A percentile compares a stretch with the other conserved stretches of the same genome.
phyloP scores from a whole-genome alignment of 2,797 vertebrate genomes.

The Spondyliosoma cantharus region DNA sequence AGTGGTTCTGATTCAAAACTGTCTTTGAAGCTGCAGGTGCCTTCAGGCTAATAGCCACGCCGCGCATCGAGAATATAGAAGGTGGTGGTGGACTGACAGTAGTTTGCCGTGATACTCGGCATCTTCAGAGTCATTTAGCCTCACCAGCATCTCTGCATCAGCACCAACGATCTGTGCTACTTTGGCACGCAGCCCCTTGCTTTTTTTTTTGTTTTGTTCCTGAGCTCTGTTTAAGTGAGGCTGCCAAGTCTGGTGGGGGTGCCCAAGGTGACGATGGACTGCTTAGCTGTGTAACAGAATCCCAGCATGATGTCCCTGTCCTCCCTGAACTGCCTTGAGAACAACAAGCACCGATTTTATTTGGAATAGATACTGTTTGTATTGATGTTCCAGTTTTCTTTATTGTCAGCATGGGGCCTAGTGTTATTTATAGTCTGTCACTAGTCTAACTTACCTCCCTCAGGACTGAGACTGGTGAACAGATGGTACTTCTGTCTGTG shows the following conservation, averaged over 20 bases:
- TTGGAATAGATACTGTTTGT: slow-evolving; percentile 60
- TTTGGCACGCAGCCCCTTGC: slow-evolving; percentile 8
- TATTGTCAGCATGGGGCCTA: slow-evolving; percentile 49
- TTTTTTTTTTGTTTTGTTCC: background rate
- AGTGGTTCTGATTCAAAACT: slow-evolving; percentile 26
- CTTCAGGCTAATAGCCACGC: slow-evolving; percentile 2
- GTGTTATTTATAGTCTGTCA: slow-evolving; percentile 64
- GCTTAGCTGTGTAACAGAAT: slow-evolving; percentile 49
- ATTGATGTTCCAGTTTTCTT: slow-evolving; percentile 65
- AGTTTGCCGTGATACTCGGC: slow-evolving; percentile 17
- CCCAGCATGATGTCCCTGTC: slow-evolving; percentile 51
- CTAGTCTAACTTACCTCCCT: slow-evolving; percentile 44
- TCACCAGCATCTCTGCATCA: slow-evolving; percentile 15
- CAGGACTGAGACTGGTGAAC: slow-evolving; percentile 55
- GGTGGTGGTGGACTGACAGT: slow-evolving; percentile 16
- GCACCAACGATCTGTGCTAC: slow-evolving; percentile 29
- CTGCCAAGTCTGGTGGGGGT: slow-evolving; percentile 55
- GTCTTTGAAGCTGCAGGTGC: slow-evolving; percentile 29
- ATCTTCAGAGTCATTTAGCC: slow-evolving; percentile 8
- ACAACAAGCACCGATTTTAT: slow-evolving; percentile 43
- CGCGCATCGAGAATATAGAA: background rate
- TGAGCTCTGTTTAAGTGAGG: slow-evolving; percentile 31
- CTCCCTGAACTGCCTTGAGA: slow-evolving; percentile 42
- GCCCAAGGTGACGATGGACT: slow-evolving; percentile 57
- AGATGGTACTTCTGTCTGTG: slow-evolving; percentile 59